Evolutionary conservation across 2,797 vertebrate genomes (phyloP).

Genomic region (Acridotheres tristis): DNA sequence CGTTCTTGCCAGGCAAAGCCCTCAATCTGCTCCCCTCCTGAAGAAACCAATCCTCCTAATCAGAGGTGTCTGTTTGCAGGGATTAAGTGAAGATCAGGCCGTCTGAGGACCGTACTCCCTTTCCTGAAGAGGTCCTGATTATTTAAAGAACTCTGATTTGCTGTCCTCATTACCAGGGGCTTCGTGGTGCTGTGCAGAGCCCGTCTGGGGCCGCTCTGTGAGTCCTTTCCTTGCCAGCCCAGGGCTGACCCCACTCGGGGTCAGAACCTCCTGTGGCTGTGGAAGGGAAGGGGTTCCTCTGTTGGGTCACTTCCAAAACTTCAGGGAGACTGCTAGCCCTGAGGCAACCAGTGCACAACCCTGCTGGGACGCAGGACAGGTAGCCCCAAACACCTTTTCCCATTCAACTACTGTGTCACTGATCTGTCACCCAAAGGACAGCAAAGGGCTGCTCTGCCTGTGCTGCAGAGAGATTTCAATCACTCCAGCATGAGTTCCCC

Average conservation of each 20-base stretch:
- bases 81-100: background rate
- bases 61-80: conserved; percentile 55
- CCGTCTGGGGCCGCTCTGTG: background rate
- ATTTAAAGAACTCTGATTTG: conserved; percentile 38
- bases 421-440: background rate
- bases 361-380: background rate
- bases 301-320: background rate
- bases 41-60: conserved; percentile 38
- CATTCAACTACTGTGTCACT: background rate
- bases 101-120: conserved; percentile 25
- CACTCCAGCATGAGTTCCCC: background rate
- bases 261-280: fast-evolving
- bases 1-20: background rate
- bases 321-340: background rate
- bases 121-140: background rate
- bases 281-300: background rate
- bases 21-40: background rate
- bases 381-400: background rate
- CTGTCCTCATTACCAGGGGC: background rate
- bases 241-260: background rate
- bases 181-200: background rate
- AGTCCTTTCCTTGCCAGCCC: background rate
- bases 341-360: background rate
- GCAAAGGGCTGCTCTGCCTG: background rate
- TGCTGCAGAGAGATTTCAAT: background rate